Percentiles rank a stretch among this genome's conserved stretches.
Conservation (phyloP, 1,140 invertebrate genomes). For the Rhopalosiphum padi region DNA sequence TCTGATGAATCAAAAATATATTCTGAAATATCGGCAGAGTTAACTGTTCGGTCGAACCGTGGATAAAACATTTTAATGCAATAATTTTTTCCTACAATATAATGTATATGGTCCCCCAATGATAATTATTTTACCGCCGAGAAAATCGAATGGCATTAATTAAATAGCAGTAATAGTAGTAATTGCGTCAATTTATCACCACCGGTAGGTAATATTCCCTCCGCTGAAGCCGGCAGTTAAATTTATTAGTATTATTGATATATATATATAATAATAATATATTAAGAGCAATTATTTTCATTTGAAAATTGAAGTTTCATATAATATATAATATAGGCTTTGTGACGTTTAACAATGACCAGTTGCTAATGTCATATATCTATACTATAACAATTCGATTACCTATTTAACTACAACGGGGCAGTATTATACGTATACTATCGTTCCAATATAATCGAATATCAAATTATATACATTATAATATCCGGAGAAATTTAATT, state of each 20-base stretch:
- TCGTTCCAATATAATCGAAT: neutral
- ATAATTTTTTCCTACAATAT: neutral
- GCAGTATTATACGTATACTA: neutral
- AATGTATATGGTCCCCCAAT: neutral
- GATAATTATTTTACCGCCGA: neutral
- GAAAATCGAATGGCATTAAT: neutral
- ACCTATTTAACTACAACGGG: neutral
- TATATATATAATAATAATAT: neutral
- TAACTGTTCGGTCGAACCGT: neutral
- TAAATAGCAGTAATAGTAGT: neutral
- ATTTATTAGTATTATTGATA: neutral
- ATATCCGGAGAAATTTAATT: neutral
- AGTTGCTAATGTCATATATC: neutral
- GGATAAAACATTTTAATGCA: neutral
- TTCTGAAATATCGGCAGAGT: no score
- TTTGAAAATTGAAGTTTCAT: neutral
- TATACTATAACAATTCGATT: neutral
- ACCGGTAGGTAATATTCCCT: neutral
- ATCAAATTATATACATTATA: neutral
- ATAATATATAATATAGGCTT: neutral
- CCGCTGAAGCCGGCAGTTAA: neutral
- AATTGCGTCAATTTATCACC: neutral
- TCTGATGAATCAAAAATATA: no score
- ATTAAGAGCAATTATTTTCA: neutral
- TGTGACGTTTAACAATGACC: neutral